Percentiles rank a stretch among this genome's conserved stretches.
These are phyloP conservation scores for Holcopasites calliopsidis DNA, from an alignment of 1,140 invertebrate species.

Conservation along the genomic window DNA sequence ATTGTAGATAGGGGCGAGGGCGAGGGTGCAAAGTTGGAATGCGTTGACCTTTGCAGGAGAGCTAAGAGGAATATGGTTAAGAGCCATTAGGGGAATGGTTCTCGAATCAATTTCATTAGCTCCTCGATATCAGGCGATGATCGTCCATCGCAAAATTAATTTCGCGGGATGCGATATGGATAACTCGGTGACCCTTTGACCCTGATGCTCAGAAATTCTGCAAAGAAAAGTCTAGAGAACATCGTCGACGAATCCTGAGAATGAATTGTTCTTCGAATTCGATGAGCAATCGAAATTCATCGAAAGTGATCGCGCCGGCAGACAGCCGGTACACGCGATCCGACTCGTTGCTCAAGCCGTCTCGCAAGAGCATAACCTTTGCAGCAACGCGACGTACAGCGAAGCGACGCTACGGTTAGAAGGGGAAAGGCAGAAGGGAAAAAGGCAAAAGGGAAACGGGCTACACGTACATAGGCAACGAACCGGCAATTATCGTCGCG, in stretches of 20 bases:
- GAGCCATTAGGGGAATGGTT: neutral
- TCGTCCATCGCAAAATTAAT: conserved; percentile 19
- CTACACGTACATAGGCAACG: conserved; percentile 40
- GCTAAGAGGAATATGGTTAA: too few species aligned
- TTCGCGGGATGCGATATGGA: neutral
- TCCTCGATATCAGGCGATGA: conserved; percentile 3
- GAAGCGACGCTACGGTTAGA: conserved; percentile 36
- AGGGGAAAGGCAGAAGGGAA: conserved; percentile 51
- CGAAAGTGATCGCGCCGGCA: too few species aligned
- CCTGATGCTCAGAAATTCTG: too few species aligned
- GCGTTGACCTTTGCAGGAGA: neutral
- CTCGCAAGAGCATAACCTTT: conserved; percentile 60
- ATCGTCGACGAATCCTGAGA: too few species aligned
- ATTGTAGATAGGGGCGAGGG: neutral
- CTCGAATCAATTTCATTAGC: conserved; percentile 10
- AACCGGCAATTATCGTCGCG: conserved; percentile 60
- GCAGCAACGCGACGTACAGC: conserved; percentile 48
- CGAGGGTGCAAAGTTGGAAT: neutral
- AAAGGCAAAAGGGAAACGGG: conserved; percentile 45
- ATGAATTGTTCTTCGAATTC: too few species aligned
- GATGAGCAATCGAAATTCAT: too few species aligned
- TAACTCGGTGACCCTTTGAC: conserved; percentile 6
- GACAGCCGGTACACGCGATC: conserved; percentile 10
- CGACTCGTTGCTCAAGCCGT: conserved; percentile 52
- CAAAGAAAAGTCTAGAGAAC: too few species aligned